A percentile compares a stretch with the other conserved stretches of the same genome.
Evolutionary conservation across 2,113 vertebrate genomes (phyloP).

Genomic region (Eretmodus cyanostictus): DNA sequence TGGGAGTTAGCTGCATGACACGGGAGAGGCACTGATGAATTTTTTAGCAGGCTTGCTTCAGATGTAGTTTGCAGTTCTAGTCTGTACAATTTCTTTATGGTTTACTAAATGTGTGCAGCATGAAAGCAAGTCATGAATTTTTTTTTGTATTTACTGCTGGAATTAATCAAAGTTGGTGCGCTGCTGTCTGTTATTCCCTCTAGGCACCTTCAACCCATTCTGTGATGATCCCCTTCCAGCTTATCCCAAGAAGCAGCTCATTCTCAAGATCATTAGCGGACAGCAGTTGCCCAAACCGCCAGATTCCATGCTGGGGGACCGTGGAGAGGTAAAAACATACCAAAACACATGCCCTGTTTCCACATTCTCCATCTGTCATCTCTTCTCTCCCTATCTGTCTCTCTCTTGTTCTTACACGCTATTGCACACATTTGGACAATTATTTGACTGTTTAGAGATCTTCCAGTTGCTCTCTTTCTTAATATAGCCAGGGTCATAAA

Average conservation of each 20-base stretch:
- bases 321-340: constrained; percentile 82
- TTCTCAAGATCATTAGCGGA: constrained; percentile 96
- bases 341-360: background rate
- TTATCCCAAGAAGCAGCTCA: constrained; percentile 91
- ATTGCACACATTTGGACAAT: background rate
- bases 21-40: background rate
- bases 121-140: background rate
- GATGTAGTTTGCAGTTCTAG: background rate
- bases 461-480: background rate
- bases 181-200: constrained; percentile 2
- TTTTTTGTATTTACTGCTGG: background rate
- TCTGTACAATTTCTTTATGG: background rate
- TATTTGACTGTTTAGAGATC: background rate
- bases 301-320: constrained; percentile 94
- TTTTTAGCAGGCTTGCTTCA: background rate
- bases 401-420: background rate
- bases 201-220: constrained; percentile 92
- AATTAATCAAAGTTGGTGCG: constrained; percentile 20
- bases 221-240: constrained; percentile 91
- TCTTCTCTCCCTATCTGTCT: background rate
- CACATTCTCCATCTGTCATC: background rate
- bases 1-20: background rate
- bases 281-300: constrained; percentile 97
- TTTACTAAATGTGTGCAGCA: background rate
- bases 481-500: background rate